These are phyloP conservation scores for Meriones psammophilus DNA, from an alignment of 2,797 vertebrate species.

Conservation along the genomic window DNA sequence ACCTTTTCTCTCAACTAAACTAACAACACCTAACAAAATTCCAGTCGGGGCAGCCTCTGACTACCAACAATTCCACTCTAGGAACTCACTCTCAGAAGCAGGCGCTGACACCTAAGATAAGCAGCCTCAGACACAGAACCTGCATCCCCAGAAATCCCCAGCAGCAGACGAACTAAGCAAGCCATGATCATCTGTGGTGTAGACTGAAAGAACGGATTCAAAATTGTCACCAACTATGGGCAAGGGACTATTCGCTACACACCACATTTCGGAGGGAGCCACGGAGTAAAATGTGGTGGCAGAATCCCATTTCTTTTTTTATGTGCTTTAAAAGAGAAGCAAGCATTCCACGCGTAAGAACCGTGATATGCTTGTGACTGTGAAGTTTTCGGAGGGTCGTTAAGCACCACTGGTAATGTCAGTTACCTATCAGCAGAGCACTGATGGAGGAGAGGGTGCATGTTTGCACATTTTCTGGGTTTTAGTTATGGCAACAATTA, in stretches of 20 bases:
- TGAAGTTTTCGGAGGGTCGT: neutral
- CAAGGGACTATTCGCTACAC: neutral
- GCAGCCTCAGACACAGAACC: neutral
- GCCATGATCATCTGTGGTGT: neutral
- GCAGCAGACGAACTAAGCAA: neutral
- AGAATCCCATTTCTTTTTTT: neutral
- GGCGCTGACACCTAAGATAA: neutral
- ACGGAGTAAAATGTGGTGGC: neutral
- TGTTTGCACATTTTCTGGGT: neutral
- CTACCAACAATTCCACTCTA: neutral
- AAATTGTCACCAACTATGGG: neutral
- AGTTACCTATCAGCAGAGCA: neutral
- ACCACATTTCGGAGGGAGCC: neutral
- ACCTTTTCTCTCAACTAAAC: neutral
- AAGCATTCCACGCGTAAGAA: neutral
- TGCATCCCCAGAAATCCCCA: neutral
- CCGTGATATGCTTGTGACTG: neutral
- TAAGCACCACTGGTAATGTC: neutral
- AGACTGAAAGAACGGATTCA: neutral
- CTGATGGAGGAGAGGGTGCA: neutral
- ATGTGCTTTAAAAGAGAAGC: neutral
- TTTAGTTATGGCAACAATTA: slow-evolving; percentile 28
- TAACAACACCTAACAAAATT: neutral
- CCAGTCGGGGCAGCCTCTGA: neutral
- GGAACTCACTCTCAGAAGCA: neutral